These are phyloP conservation scores for Bombus polaris DNA, from an alignment of 1,140 invertebrate species.

Conservation along the genomic window DNA sequence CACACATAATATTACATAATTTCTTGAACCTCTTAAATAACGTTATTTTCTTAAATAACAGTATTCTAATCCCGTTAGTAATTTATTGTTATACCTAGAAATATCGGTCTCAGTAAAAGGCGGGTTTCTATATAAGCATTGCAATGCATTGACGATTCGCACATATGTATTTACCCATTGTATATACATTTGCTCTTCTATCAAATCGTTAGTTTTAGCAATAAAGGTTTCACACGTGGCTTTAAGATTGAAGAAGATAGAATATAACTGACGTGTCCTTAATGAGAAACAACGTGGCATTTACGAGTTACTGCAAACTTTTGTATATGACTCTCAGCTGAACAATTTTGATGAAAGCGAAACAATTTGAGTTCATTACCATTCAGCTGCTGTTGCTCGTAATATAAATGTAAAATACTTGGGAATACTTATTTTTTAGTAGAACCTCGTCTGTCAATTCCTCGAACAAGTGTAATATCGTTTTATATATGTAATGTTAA, in stretches of 20 bases:
- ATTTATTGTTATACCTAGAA: not conserved
- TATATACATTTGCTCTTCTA: not conserved
- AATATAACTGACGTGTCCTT: slow-evolving; percentile 70
- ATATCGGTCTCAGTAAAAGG: not conserved
- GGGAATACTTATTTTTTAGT: not conserved
- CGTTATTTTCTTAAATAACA: not conserved
- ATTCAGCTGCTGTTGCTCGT: not conserved
- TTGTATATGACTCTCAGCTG: not conserved
- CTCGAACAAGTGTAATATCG: no score
- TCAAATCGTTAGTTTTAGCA: slow-evolving; percentile 1
- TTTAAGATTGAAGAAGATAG: slow-evolving; percentile 34
- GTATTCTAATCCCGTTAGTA: no score
- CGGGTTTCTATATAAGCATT: not conserved
- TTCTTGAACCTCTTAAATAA: not conserved
- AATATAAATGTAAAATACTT: not conserved
- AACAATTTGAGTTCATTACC: not conserved
- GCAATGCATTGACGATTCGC: not conserved
- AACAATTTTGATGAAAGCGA: not conserved
- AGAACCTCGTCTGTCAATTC: not conserved
- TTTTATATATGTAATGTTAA: not conserved
- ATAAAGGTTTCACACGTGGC: slow-evolving; percentile 46
- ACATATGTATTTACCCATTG: no score
- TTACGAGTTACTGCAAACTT: not conserved
- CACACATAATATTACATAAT: no score
- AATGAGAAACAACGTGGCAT: slow-evolving; percentile 68